Evolutionary conservation across 2,888 invertebrate genomes (phyloP), one percentile per base, ranked within the genome.

Genomic region (Eupithecia vulgata): DNA sequence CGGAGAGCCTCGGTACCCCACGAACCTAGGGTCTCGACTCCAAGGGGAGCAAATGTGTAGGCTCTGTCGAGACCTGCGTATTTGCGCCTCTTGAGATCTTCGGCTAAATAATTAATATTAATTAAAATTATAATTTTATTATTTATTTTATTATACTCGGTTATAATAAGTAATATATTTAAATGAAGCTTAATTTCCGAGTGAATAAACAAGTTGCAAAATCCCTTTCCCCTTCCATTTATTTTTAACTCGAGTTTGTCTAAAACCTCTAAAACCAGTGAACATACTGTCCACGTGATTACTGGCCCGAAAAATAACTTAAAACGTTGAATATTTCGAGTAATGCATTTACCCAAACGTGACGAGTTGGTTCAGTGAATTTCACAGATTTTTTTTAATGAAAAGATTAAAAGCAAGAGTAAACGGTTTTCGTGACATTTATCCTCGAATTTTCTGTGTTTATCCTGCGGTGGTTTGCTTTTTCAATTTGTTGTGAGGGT

Each of bases 291-390:
- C 17, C 61, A 15, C 61, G 30, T 15, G 59, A 13, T 25, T 34
- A 61, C 30, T 30, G 34, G 4, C 59, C 5, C 15, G 59, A 15
- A 15, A 61, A 61, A 34, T 34, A 34, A 61, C 59, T 61, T 34
- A 34, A 34, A 34, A 61, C 34, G 34, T 30, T 61, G 8, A 61
- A 17, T 34, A 34, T 45, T 42, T 45, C 34, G 5, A 25, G 59
- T 34, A 30, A 61, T 57, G 57, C 3, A 57, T 61, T 61, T 34
- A 61, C 5, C 59, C 34, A 34, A 61, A 61, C 59, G 59, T 15
- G 34, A 61, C 13, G 34, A 61, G 59, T 61, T 34, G 59, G 59
- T 61, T 61, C 59, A 61, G 15, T 61, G 34, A 30, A 61, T 61
- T 61, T 34, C 59, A 61, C 59, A 15, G 59, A 25, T 34, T 34